Conservation (phyloP, 2,113 vertebrate species). For the Corythoichthys intestinalis region DNA sequence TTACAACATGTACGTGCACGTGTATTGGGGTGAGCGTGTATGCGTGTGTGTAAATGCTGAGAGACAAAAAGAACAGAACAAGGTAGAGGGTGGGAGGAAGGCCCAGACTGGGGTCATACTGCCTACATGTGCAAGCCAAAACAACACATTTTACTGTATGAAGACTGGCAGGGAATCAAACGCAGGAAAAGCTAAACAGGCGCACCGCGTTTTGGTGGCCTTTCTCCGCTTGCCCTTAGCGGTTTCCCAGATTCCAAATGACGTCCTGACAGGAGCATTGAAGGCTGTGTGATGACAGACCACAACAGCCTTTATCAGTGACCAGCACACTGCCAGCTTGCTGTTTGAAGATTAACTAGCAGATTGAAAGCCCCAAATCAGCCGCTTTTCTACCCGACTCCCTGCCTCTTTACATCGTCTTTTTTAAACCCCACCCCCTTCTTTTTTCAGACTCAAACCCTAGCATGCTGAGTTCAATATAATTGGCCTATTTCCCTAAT, state of each 20-base stretch:
- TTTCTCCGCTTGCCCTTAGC: slow-evolving; percentile 65
- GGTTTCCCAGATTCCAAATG: slow-evolving; percentile 71
- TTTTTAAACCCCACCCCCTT: background rate
- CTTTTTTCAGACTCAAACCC: slow-evolving; percentile 41
- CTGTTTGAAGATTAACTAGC: slow-evolving; percentile 72
- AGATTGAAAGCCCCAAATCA: slow-evolving; percentile 65
- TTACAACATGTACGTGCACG: slow-evolving; percentile 45
- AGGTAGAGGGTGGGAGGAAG: slow-evolving; percentile 1
- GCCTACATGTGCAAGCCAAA: slow-evolving; percentile 21
- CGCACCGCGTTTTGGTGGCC: slow-evolving; percentile 40
- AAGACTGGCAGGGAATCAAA: slow-evolving; percentile 24
- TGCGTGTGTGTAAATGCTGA: background rate
- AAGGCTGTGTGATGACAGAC: slow-evolving; percentile 72
- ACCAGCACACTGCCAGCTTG: slow-evolving; percentile 72
- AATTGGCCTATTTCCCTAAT: slow-evolving; percentile 73
- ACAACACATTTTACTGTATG: slow-evolving; percentile 20
- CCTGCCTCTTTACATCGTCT: slow-evolving; percentile 55
- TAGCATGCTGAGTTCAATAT: slow-evolving; percentile 56
- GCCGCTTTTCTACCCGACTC: slow-evolving; percentile 47
- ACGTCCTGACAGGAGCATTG: slow-evolving; percentile 69
- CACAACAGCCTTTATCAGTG: slow-evolving; percentile 72
- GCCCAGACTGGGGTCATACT: slow-evolving; percentile 27
- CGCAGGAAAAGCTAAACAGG: slow-evolving; percentile 21
- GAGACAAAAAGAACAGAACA: background rate
- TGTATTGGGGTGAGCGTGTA: background rate